Evolutionary conservation across 2,888 invertebrate genomes (phyloP), one percentile per base, ranked within the genome.

Genomic region (Dryocosmus kuriphilus): DNA sequence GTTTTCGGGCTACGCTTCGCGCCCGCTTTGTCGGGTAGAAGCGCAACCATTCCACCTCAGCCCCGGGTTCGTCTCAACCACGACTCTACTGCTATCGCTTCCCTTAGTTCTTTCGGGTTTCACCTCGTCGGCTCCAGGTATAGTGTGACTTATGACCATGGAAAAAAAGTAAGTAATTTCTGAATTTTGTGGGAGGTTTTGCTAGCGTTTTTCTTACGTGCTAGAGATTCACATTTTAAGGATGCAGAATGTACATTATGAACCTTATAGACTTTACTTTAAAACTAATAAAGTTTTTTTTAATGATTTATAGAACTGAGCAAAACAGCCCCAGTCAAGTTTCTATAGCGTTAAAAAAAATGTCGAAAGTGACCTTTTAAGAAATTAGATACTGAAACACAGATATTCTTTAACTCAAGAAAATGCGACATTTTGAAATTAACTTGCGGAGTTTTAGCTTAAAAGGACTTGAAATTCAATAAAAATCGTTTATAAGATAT

Each of bases 1-100:
- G 89, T 91, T 88, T 89, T 89, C 88, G 86, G 81, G 80, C 77
- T 76, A 75, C 46, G 38, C 76, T 76, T 79, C 80, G 80, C 79
- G 63, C 61, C 76, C 75, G 80, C 80, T 83, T 82, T 80, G 81
- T 81, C 73, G 79, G 57, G 76, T 77, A 79, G 60, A 32, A 38
- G 74, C 78, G 65, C 71, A 71, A 71, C 71, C 46, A 71, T 71
- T 71, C 27, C 51, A 30, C 51, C 46, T n/a, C 46, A 51, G 16
- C 46, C 71, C 51, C 30, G n/a, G n/a, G n/a, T n/a, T n/a, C n/a
- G 7, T 67, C 30, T n/a, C 27, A 30, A 67, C 24, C 19, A 8
- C 35, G 22, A 19, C 35, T 24, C 63, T 14, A 24, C 63, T 32
- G 38, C 67, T 46, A 46, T 67, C 46, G 22, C 67, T 67, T 67